Conservation (phyloP, 2,797 vertebrate genomes). For the Pseudochirops cupreus region DNA sequence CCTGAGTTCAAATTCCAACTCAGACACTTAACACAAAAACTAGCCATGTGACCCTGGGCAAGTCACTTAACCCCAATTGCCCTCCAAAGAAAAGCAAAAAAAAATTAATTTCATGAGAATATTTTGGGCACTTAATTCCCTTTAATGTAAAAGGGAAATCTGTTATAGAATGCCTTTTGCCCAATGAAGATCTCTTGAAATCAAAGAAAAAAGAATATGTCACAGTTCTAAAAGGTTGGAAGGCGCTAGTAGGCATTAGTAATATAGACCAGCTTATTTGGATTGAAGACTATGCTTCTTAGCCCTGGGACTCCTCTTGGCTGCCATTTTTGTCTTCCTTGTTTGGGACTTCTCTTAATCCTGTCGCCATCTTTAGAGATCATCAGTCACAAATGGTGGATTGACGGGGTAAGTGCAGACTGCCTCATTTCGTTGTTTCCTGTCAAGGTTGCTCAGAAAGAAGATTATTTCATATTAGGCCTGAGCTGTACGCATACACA, state of each 20-base stretch:
- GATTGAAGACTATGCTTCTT: slow-evolving; percentile 21
- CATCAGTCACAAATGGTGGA: slow-evolving; percentile 41
- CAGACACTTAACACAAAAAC: too few species aligned
- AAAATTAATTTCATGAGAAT: slow-evolving; percentile 6
- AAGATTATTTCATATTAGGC: slow-evolving; percentile 44
- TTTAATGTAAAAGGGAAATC: slow-evolving; percentile 53
- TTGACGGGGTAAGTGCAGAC: slow-evolving; percentile 45
- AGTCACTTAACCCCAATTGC: too few species aligned
- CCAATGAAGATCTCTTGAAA: neutral
- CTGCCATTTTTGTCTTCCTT: slow-evolving; percentile 34
- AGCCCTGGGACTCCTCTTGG: slow-evolving; percentile 41
- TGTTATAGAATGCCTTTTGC: neutral
- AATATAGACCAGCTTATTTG: slow-evolving; percentile 38
- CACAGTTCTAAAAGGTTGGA: slow-evolving; percentile 43
- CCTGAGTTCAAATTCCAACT: too few species aligned
- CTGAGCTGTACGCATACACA: slow-evolving; percentile 25
- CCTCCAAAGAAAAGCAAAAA: too few species aligned
- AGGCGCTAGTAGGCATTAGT: neutral
- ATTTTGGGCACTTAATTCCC: slow-evolving; percentile 48
- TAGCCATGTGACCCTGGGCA: too few species aligned
- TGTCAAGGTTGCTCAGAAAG: slow-evolving; percentile 42
- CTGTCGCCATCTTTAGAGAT: slow-evolving; percentile 10
- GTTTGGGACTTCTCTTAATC: neutral
- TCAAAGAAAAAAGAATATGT: neutral
- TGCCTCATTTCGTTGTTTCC: slow-evolving; percentile 52